These are phyloP conservation scores for Chionodraco myersi DNA, from an alignment of 2,113 vertebrate genomes.

Conservation along the genomic window DNA sequence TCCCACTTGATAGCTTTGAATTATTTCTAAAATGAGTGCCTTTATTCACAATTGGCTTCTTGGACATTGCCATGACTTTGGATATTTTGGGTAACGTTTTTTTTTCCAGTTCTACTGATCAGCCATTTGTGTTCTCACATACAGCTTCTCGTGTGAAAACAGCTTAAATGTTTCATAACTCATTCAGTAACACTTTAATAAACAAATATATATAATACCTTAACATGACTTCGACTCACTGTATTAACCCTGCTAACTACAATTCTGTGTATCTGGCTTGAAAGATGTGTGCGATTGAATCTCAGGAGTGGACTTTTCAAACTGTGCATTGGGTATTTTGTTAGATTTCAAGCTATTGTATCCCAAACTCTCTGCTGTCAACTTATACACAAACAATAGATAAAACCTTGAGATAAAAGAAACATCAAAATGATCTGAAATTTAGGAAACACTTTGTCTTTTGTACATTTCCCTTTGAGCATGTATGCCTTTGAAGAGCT, in stretches of 20 bases:
- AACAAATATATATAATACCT: no score
- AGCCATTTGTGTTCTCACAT: no score
- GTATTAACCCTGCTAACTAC: neutral
- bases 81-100: no score
- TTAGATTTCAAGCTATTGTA: neutral
- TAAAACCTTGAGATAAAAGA: neutral
- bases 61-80: no score
- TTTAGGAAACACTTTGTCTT: neutral
- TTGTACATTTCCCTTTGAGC: neutral
- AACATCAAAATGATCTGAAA: slow-evolving; percentile 9
- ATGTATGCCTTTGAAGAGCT: slow-evolving; percentile 11
- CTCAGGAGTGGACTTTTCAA: neutral
- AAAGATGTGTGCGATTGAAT: neutral
- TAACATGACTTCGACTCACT: no score
- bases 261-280: no score
- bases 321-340: neutral
- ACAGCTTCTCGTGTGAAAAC: no score
- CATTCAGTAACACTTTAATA: neutral
- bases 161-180: neutral
- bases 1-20: no score
- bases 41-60: no score
- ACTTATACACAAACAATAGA: neutral
- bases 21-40: no score
- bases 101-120: no score
- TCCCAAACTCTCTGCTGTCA: neutral